A percentile compares a stretch with the other conserved stretches of the same genome.
Conservation (phyloP, 2,113 vertebrate species). For the Nyctereutes procyonoides region DNA sequence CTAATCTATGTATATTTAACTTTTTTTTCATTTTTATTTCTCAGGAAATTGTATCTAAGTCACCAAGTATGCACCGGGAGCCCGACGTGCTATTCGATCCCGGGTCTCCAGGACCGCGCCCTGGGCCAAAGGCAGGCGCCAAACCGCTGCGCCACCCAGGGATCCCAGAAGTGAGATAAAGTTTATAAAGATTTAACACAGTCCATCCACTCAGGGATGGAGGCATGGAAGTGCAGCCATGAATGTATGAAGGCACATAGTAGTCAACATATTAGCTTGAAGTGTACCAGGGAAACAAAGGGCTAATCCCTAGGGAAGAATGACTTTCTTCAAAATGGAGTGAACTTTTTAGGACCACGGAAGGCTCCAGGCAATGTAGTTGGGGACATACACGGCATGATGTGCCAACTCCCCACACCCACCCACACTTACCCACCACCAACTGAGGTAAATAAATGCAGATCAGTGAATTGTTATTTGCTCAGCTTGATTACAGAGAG, state of each 20-base stretch:
- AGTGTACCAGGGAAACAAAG: not conserved
- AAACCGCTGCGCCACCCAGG: too few species aligned
- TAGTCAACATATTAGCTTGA: not conserved
- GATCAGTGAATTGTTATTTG: not conserved
- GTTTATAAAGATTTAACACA: not conserved
- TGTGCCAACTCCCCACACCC: rapidly evolving
- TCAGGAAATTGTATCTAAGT: too few species aligned
- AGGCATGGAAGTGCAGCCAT: not conserved
- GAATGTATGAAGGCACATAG: not conserved
- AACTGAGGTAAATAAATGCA: not conserved
- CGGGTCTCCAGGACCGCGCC: too few species aligned
- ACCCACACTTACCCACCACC: not conserved
- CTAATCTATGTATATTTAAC: too few species aligned
- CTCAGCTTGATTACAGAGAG: not conserved
- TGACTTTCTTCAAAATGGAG: not conserved
- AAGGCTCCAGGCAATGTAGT: not conserved
- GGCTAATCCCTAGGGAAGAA: not conserved
- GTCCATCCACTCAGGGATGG: not conserved
- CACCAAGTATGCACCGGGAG: too few species aligned
- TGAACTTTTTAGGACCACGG: not conserved
- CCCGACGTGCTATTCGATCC: too few species aligned
- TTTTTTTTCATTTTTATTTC: too few species aligned
- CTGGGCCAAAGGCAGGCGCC: too few species aligned
- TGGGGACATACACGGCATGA: not conserved
- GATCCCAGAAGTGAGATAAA: not conserved